phyloP scores from a whole-genome alignment of 2,113 vertebrate genomes.

The Pavo muticus region DNA sequence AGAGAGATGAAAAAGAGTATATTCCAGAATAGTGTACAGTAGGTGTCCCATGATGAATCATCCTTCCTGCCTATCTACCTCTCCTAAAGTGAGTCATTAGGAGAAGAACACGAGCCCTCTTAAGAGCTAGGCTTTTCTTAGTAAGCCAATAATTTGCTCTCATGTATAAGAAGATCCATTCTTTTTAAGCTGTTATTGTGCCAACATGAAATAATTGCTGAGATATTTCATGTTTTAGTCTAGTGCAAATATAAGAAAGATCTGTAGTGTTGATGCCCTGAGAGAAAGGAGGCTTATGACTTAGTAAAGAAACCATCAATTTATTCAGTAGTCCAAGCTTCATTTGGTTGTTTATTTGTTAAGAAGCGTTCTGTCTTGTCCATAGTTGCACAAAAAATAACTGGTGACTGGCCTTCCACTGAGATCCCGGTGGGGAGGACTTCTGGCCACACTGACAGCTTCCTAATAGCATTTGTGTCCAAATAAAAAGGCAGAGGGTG shows the following conservation, averaged over 20 bases:
- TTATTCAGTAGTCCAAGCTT: neutral
- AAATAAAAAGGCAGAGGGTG: neutral
- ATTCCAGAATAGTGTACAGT: constrained; percentile 71
- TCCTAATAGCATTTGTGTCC: neutral
- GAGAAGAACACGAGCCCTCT: constrained; percentile 56
- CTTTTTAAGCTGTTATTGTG: constrained; percentile 52
- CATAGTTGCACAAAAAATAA: neutral
- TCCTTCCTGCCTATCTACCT: constrained; percentile 69
- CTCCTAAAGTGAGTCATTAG: constrained; percentile 72
- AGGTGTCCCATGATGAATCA: constrained; percentile 68
- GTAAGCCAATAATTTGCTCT: constrained; percentile 53
- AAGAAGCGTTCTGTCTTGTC: neutral
- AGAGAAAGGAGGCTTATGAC: neutral
- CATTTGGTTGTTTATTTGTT: neutral
- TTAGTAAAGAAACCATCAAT: neutral
- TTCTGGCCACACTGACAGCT: neutral
- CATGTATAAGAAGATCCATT: constrained; percentile 41
- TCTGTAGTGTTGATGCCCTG: neutral
- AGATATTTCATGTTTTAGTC: constrained; percentile 54
- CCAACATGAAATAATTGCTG: constrained; percentile 59
- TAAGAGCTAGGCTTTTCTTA: constrained; percentile 67
- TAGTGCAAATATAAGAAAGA: constrained; percentile 57
- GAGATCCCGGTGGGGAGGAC: neutral
- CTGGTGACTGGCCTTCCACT: neutral
- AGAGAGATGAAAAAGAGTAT: constrained; percentile 63